These are phyloP conservation scores for Brachionus paranguensis DNA, from an alignment of 1,140 invertebrate species.

Conservation along the genomic window DNA sequence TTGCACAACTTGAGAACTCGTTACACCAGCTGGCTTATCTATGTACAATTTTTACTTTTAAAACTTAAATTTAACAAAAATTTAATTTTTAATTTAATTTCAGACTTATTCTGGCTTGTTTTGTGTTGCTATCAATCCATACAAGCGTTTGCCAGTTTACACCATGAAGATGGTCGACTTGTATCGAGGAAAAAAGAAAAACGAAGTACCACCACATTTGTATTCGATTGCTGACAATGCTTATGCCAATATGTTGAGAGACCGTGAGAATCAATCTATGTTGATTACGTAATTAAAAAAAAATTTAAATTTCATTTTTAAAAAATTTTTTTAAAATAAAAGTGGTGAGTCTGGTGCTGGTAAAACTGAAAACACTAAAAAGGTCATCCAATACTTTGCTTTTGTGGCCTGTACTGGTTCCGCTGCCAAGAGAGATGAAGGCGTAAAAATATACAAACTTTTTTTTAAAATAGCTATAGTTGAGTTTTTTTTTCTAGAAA, in stretches of 20 bases:
- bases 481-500: neutral
- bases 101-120: slow-evolving; percentile 99
- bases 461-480: slow-evolving; percentile 24
- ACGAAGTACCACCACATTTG: slow-evolving; percentile 98
- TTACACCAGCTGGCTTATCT: slow-evolving; percentile 94
- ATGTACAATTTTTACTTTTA: slow-evolving; percentile 67
- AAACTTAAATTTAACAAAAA: neutral
- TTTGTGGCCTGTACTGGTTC: slow-evolving; percentile 60
- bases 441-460: slow-evolving; percentile 41
- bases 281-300: slow-evolving; percentile 60
- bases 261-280: slow-evolving; percentile 46
- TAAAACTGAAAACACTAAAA: slow-evolving; percentile 66
- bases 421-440: slow-evolving; percentile 43
- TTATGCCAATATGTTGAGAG: slow-evolving; percentile 91
- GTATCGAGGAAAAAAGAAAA: slow-evolving; percentile 97
- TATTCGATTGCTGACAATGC: slow-evolving; percentile 99
- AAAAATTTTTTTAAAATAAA: neutral
- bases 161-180: slow-evolving; percentile 87
- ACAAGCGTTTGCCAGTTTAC: slow-evolving; percentile 99
- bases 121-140: slow-evolving; percentile 99
- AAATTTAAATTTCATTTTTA: neutral
- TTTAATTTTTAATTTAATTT: slow-evolving; percentile 43
- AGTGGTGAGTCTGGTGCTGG: slow-evolving; percentile 64
- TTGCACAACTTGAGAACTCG: slow-evolving; percentile 96
- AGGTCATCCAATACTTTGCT: slow-evolving; percentile 65